A percentile compares a stretch with the other conserved stretches of the same genome.
These are phyloP conservation scores for Loris lydekkerianus DNA, from an alignment of 2,797 vertebrate species.

Conservation along the genomic window DNA sequence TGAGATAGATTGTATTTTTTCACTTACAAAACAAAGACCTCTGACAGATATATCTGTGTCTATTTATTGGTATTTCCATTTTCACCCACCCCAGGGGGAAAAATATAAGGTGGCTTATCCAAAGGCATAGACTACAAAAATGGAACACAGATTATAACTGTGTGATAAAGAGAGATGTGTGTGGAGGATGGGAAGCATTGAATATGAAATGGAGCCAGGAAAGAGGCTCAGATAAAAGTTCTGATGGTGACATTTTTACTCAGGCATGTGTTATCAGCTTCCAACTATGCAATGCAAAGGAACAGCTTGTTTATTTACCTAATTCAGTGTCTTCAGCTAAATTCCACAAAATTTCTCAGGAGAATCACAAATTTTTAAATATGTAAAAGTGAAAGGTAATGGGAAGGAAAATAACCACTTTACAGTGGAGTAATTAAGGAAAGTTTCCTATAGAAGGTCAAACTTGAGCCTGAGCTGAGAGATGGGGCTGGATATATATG, in stretches of 20 bases:
- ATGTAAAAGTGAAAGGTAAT: not conserved
- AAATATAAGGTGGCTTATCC: not conserved
- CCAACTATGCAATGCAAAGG: not conserved
- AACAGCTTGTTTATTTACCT: not conserved
- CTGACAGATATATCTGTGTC: not conserved
- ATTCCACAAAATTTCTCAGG: not conserved
- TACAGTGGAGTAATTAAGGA: not conserved
- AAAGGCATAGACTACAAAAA: conserved; percentile 12
- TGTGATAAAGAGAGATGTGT: not conserved
- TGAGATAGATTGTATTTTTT: not conserved
- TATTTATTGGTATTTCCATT: conserved; percentile 31
- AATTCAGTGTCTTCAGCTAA: not conserved
- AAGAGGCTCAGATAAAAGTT: not conserved
- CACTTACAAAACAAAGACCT: not conserved
- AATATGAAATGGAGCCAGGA: not conserved
- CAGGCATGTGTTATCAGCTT: not conserved
- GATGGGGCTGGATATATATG: accelerated
- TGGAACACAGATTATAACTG: not conserved
- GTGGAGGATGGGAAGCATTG: not conserved
- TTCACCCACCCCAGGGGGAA: not conserved
- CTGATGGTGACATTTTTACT: not conserved
- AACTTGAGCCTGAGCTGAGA: not conserved
- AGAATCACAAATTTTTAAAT: conserved; percentile 8
- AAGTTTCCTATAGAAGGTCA: not conserved
- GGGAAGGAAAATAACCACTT: not conserved